Evolutionary conservation across 1,140 invertebrate species (phyloP), one percentile per base, ranked within the genome.

Genomic region (Anoplolepis gracilipes): DNA sequence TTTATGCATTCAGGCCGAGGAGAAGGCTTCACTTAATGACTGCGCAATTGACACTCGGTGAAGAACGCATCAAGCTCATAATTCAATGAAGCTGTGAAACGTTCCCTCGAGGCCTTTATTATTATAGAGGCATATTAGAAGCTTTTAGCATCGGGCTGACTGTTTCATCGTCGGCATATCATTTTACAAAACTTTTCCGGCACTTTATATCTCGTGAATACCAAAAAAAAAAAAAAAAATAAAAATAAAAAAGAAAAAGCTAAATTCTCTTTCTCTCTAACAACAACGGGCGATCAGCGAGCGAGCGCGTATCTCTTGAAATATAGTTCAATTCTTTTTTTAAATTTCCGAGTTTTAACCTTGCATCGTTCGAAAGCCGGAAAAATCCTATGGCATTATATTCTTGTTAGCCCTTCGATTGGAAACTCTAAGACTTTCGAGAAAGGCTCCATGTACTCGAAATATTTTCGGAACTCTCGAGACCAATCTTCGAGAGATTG

Each of bases 31-130:
- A 73, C 67, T 72, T 59, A 59, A 82, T 53, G 78, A 61, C 67
- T 82, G 65, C 53, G 78, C 78, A 81, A 81, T 81, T 59, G 64
- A 36, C 61, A 85, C 49, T 28, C 49, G 65, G 22, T 59, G 65
- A 86, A 79, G 82, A 76, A 61, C 78, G n/a, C n/a, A 89, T 79
- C 72, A 82, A 67, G 76, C 84, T 84, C 86, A 81, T 85, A 88
- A 90, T 89, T 89, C 77, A 76, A 90, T 90, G 62, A 89, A 89
- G 64, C 65, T 73, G 59, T 19, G 46, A 19, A 61, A 59, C 53
- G 70, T 25, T 59, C 53, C 69, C 61, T 11, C 62, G 49, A 70
- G 57, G 57, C 81, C 79, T 89, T 85, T 64, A n/a, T n/a, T n/a
- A n/a, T n/a, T n/a, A n/a, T n/a, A 55, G 42, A 72, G 61, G 28